Conservation (phyloP, 2,113 vertebrate species). For the Otocyon megalotis region DNA sequence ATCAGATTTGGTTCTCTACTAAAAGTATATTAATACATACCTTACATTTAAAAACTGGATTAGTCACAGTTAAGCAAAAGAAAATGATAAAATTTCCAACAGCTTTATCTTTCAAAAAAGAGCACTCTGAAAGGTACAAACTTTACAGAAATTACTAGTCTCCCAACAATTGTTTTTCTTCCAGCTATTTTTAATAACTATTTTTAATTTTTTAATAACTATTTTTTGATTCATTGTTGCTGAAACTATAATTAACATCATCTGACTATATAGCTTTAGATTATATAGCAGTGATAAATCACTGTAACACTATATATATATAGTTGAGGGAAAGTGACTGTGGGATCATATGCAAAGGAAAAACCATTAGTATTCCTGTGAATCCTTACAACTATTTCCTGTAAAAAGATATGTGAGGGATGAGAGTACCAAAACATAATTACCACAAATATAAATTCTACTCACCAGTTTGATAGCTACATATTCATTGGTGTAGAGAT, state of each 20-base stretch:
- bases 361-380: conserved; percentile 38
- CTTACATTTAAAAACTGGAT: conserved; percentile 37
- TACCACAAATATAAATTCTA: conserved; percentile 76
- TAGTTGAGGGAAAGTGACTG: conserved; percentile 34
- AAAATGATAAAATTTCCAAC: not conserved
- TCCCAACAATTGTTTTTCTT: not conserved
- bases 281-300: not conserved
- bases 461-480: conserved; percentile 99
- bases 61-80: not conserved
- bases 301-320: conserved; percentile 26
- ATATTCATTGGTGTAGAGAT: conserved; percentile 99
- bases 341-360: conserved; percentile 4
- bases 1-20: conserved; percentile 29
- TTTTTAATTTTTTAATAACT: conserved; percentile 49
- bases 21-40: conserved; percentile 41
- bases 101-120: conserved; percentile 24
- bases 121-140: not conserved
- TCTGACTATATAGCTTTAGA: conserved; percentile 5
- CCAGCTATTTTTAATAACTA: conserved; percentile 36
- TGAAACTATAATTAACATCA: conserved; percentile 26
- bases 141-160: conserved; percentile 28
- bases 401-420: conserved; percentile 26
- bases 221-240: conserved; percentile 34
- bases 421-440: conserved; percentile 55
- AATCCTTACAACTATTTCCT: conserved; percentile 60